Evolutionary conservation across 1,140 invertebrate genomes (phyloP).

Genomic region (Hylaeus anthracinus): DNA sequence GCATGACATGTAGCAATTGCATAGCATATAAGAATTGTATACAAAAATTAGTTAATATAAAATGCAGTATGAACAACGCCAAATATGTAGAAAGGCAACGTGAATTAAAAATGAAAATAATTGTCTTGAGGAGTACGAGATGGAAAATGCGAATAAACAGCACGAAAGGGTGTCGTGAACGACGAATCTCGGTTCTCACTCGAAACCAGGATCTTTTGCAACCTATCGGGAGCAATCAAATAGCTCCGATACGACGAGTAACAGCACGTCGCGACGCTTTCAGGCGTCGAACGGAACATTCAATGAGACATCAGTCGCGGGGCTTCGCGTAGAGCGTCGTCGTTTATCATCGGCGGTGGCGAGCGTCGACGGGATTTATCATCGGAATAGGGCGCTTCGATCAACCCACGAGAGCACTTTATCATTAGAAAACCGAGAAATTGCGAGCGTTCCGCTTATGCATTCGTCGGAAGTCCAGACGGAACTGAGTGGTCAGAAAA

Average conservation of each 20-base stretch:
- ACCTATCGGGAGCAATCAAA: neutral
- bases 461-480: neutral
- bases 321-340: neutral
- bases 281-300: slow-evolving; percentile 13
- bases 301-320: slow-evolving; percentile 4
- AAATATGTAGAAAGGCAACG: too few species aligned
- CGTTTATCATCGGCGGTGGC: slow-evolving; percentile 14
- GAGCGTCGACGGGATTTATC: slow-evolving; percentile 17
- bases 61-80: too few species aligned
- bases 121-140: too few species aligned
- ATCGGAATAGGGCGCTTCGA: slow-evolving; percentile 9
- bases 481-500: slow-evolving; percentile 20
- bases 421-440: slow-evolving; percentile 20
- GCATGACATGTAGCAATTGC: too few species aligned
- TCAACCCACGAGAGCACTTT: neutral
- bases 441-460: slow-evolving; percentile 10
- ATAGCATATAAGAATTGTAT: too few species aligned
- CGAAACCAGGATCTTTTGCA: neutral
- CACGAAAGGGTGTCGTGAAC: neutral
- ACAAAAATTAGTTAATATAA: too few species aligned
- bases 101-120: too few species aligned
- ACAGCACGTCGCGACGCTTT: neutral
- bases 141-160: too few species aligned
- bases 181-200: neutral
- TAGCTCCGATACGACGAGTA: neutral